A percentile compares a stretch with the other conserved stretches of the same genome.
phyloP scores from a whole-genome alignment of 2,888 invertebrate species.

The Rhagonycha lutea region DNA sequence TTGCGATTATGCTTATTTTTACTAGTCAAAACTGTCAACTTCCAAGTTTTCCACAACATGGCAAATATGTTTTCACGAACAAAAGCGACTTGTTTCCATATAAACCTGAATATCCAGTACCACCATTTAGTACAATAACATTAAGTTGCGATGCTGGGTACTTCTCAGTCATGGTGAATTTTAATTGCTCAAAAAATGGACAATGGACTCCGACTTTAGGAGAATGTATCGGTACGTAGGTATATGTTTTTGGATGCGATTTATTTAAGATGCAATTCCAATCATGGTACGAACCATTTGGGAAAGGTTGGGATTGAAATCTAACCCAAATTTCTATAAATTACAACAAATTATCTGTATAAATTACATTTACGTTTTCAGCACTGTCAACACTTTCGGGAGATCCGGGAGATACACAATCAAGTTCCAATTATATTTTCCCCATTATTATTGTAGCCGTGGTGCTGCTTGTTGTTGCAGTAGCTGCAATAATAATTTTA shows the following conservation, averaged over 20 bases:
- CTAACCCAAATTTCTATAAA: too few species aligned
- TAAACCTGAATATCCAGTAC: background rate
- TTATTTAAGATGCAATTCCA: too few species aligned
- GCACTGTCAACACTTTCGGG: background rate
- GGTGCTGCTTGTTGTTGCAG: constrained; percentile 30
- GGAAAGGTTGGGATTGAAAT: too few species aligned
- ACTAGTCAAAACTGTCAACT: background rate
- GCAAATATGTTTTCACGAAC: background rate
- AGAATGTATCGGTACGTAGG: background rate
- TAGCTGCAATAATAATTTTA: background rate
- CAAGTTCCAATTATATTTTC: background rate
- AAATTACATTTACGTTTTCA: constrained; percentile 62
- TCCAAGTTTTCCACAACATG: background rate
- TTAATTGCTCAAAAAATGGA: background rate
- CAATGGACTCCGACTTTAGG: background rate
- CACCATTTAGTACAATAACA: background rate
- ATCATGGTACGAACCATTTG: too few species aligned
- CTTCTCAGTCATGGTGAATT: background rate
- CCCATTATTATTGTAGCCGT: constrained; percentile 26
- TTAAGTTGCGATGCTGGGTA: background rate
- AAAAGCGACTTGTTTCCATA: background rate
- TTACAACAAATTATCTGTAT: too few species aligned
- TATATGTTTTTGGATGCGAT: too few species aligned
- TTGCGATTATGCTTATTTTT: background rate
- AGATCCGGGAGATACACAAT: background rate